A percentile compares a stretch with the other conserved stretches of the same genome.
phyloP scores from a whole-genome alignment of 2,888 invertebrate genomes.

The Polydrusus pterygomalis region DNA sequence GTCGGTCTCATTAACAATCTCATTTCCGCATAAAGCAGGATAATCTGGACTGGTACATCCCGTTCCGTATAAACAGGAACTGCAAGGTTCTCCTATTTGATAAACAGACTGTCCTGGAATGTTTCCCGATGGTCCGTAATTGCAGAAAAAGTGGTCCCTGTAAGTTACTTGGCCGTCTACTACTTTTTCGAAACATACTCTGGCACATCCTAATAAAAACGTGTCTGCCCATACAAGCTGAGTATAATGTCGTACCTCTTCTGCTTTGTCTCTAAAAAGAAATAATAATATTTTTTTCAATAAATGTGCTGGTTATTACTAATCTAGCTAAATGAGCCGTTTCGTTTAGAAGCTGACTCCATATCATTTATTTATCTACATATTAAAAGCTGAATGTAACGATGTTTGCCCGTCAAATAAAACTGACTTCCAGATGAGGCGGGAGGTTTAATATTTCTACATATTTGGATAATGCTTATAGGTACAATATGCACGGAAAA shows the following conservation, averaged over 20 bases:
- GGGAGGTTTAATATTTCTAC: no score
- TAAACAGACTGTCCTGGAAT: slow-evolving; percentile 67
- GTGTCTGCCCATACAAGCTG: slow-evolving; percentile 68
- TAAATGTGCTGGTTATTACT: no score
- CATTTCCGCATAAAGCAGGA: slow-evolving; percentile 63
- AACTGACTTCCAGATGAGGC: no score
- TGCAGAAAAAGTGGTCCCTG: slow-evolving; percentile 68
- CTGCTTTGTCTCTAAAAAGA: neutral
- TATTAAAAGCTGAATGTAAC: no score
- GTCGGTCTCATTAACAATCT: slow-evolving; percentile 49
- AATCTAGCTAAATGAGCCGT: no score
- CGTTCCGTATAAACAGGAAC: slow-evolving; percentile 65
- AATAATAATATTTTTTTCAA: no score
- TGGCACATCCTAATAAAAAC: slow-evolving; percentile 66
- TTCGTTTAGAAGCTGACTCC: no score
- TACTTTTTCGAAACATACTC: slow-evolving; percentile 64
- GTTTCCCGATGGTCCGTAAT: slow-evolving; percentile 70
- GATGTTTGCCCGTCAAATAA: no score
- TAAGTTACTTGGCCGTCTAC: slow-evolving; percentile 60
- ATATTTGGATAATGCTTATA: no score
- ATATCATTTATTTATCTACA: no score
- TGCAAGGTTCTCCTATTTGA: slow-evolving; percentile 64
- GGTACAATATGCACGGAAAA: no score
- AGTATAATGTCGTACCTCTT: slow-evolving; percentile 60
- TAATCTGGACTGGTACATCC: slow-evolving; percentile 64